Percentiles rank a stretch among this genome's conserved stretches.
Evolutionary conservation across 2,797 vertebrate genomes (phyloP).

Genomic region (Pampus argenteus): DNA sequence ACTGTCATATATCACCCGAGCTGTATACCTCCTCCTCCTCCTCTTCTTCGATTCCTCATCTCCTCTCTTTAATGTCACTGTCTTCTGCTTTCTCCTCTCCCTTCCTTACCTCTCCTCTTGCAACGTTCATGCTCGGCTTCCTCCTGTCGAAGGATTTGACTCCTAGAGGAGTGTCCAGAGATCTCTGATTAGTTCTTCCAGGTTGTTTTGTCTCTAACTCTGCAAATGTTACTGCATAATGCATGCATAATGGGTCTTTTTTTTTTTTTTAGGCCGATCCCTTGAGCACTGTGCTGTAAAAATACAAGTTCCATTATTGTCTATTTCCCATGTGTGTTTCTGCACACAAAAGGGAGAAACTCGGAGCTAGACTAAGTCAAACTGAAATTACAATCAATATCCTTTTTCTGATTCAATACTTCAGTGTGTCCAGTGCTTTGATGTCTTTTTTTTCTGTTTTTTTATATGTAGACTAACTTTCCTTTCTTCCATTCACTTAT

Average conservation of each 20-base stretch:
- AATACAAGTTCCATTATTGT: slow-evolving; percentile 48
- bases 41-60: slow-evolving; percentile 13
- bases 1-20: slow-evolving; percentile 30
- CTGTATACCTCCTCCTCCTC: neutral
- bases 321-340: slow-evolving; percentile 12
- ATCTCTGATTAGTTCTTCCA: slow-evolving; percentile 19
- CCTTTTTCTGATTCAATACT: neutral
- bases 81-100: slow-evolving; percentile 1
- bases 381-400: neutral
- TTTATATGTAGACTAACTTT: neutral
- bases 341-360: neutral
- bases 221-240: slow-evolving; percentile 22
- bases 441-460: neutral
- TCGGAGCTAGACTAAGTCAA: neutral
- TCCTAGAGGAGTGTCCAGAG: neutral
- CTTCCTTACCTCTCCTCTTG: slow-evolving; percentile 15
- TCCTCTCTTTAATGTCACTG: slow-evolving; percentile 34
- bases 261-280: slow-evolving; percentile 25
- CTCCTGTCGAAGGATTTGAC: neutral
- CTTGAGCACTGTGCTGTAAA: slow-evolving; percentile 34
- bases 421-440: neutral
- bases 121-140: slow-evolving; percentile 37
- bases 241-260: slow-evolving; percentile 38
- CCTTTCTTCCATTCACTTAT: neutral
- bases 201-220: slow-evolving; percentile 10